Evolutionary conservation across 2,888 invertebrate species (phyloP).

Genomic region (Priocnemis perturbator): DNA sequence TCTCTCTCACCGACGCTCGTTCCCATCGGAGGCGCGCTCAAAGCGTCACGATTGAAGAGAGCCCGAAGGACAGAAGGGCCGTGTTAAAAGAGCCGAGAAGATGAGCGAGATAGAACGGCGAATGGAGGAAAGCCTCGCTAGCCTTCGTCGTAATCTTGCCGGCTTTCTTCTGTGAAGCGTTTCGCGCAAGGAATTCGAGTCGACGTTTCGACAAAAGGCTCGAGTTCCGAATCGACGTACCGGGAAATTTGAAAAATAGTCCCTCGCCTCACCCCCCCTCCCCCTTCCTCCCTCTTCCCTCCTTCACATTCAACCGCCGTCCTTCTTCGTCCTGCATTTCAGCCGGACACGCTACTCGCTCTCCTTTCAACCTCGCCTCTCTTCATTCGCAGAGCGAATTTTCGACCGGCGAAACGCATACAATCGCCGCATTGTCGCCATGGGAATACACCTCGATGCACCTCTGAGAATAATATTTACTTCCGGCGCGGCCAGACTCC

Average conservation of each 20-base stretch:
- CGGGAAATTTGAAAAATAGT: slow-evolving; percentile 56
- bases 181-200: slow-evolving; percentile 48
- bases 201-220: slow-evolving; percentile 52
- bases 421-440: slow-evolving; percentile 66
- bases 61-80: slow-evolving; percentile 39
- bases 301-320: neutral
- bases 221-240: slow-evolving; percentile 18
- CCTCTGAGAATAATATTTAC: slow-evolving; percentile 67
- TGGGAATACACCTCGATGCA: slow-evolving; percentile 46
- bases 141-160: slow-evolving; percentile 32
- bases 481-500: slow-evolving; percentile 51
- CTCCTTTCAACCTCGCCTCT: slow-evolving; percentile 8
- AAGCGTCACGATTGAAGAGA: slow-evolving; percentile 37
- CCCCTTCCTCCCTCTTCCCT: neutral
- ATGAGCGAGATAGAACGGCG: slow-evolving; percentile 45
- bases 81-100: slow-evolving; percentile 47
- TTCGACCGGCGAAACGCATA: slow-evolving; percentile 41
- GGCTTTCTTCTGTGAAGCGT: slow-evolving; percentile 46
- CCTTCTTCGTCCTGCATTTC: slow-evolving; percentile 18
- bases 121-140: slow-evolving; percentile 7
- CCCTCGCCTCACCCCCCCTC: slow-evolving; percentile 16
- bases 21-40: slow-evolving; percentile 18
- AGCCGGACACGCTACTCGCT: neutral
- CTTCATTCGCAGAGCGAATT: slow-evolving; percentile 38
- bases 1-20: neutral